Percentiles rank a stretch among this genome's conserved stretches.
Evolutionary conservation across 2,113 vertebrate genomes (phyloP).

Genomic region (cattle (Bos taurus)): ARS-UCD2.0 NC_037340.1:71559001-71559500

Average conservation of each 20-base stretch:
- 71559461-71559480: not conserved
- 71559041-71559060: not conserved
- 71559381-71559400: not conserved
- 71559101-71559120: not conserved
- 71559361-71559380: not conserved
- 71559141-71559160: not conserved
- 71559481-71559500: not conserved
- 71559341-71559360: not conserved
- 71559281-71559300: not conserved
- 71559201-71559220: not conserved
- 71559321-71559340: not conserved
- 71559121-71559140: not conserved
- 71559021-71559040: not conserved
- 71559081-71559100: not conserved
- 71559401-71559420: not conserved
- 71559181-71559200: accelerated
- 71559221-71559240: not conserved
- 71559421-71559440: not conserved
- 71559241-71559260: accelerated
- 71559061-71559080: not conserved
- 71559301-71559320: not conserved
- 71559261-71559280: accelerated
- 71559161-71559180: not conserved
- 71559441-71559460: not conserved
- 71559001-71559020: not conserved